Conservation (phyloP, 2,113 vertebrate genomes). For the Gobius niger region DNA sequence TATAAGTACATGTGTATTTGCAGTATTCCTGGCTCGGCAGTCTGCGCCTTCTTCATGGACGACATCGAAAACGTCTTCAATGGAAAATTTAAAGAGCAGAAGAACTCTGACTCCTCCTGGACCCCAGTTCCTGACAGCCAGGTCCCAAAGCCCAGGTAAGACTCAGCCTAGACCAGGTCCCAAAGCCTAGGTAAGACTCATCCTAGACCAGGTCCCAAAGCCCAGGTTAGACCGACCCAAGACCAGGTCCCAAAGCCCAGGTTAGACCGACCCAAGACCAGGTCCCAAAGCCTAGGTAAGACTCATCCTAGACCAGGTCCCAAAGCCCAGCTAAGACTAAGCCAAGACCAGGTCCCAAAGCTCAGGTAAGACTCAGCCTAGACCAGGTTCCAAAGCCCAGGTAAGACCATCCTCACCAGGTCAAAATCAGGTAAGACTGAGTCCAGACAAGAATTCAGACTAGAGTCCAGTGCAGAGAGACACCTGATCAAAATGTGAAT, state of each 20-base stretch:
- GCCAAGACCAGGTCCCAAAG: conserved; percentile 75
- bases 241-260: conserved; percentile 80
- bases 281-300: conserved; percentile 78
- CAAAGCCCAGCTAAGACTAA: too few species aligned
- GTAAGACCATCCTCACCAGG: conserved; percentile 11
- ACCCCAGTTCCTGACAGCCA: conserved; percentile 81
- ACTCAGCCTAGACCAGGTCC: conserved; percentile 75
- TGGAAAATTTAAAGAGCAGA: conserved; percentile 89
- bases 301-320: background rate
- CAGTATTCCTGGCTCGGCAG: conserved; percentile 90
- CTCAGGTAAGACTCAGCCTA: conserved; percentile 56
- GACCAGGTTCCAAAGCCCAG: conserved; percentile 82
- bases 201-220: background rate
- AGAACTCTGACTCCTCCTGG: conserved; percentile 81
- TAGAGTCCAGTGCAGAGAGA: too few species aligned
- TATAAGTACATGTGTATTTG: background rate
- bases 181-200: conserved; percentile 65
- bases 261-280: conserved; percentile 62
- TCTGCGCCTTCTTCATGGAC: conserved; percentile 92
- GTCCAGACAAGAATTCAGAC: conserved; percentile 79
- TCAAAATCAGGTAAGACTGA: conserved; percentile 37
- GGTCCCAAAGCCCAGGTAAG: conserved; percentile 79
- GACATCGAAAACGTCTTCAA: conserved; percentile 85
- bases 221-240: too few species aligned
- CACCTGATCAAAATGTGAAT: too few species aligned